Conservation (phyloP, 1,140 invertebrate genomes). For the Aricia agestis region DNA sequence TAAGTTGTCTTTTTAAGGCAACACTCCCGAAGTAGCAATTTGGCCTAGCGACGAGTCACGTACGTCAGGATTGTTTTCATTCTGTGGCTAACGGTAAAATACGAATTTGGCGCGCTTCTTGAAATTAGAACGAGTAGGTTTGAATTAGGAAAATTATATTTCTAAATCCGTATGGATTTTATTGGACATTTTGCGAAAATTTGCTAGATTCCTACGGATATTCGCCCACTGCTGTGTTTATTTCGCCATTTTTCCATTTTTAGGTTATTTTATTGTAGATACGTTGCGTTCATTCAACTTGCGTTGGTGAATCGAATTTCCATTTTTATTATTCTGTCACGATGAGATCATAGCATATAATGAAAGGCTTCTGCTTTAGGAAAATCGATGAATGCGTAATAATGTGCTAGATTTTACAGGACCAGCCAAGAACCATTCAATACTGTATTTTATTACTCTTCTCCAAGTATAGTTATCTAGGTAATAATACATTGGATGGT, state of each 20-base stretch:
- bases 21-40: background rate
- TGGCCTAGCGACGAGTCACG: background rate
- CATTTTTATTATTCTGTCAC: constrained; percentile 1
- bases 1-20: background rate
- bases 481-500: no score
- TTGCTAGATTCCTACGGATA: constrained; percentile 38
- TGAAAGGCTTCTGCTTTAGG: background rate
- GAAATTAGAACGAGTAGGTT: constrained; percentile 22
- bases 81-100: constrained; percentile 5
- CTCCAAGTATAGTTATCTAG: no score
- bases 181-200: constrained; percentile 51
- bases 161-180: constrained; percentile 35
- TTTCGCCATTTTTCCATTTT: constrained; percentile 52
- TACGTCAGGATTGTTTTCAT: constrained; percentile 9
- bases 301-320: constrained; percentile 11
- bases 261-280: constrained; percentile 49
- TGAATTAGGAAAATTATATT: constrained; percentile 26
- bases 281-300: constrained; percentile 21
- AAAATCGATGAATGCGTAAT: background rate
- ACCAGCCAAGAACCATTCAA: background rate
- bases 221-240: constrained; percentile 39
- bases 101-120: constrained; percentile 12
- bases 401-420: background rate
- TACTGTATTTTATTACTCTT: no score
- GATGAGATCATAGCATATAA: background rate